Evolutionary conservation across 2,888 invertebrate species (phyloP), one percentile per base, ranked within the genome.

Genomic region (Drosophila multiciliata): DNA sequence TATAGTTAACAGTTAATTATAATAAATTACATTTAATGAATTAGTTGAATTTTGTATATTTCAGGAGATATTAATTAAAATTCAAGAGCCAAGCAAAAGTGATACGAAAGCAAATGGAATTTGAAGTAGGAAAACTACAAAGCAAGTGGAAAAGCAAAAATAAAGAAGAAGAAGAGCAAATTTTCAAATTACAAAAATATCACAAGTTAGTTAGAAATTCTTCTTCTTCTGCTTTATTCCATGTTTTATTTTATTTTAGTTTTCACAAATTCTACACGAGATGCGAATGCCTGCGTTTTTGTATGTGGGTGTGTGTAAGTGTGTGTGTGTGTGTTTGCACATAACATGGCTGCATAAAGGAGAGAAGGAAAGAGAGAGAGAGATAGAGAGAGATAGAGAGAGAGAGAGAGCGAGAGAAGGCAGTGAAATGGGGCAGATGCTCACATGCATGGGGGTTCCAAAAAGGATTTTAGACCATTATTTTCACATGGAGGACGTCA

Each of bases 391-490:
- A 40, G 42, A 52, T 29, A 11, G 15, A 11, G 36, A 20, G 50
- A n/a, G 26, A 33, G 1, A 1, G 45, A 0, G 20, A 8, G 45
- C 11, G 42, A 23, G 45, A 15, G 15, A 23, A 8, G 45, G 52
- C 49, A 40, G 38, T 38, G 45, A 36, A 36, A 23, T 17, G 50
- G 35, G 52, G 54, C 23, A 35, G n/a, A 53, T 63, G 69, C 61
- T 57, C 67, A 76, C 58, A 68, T 75, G 68, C 66, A 68, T 73
- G 75, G 66, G 73, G 73, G 61, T 67, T 38, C 76, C 75, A 75
- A 85, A 89, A 90, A 82, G 89, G 89, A 90, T 87, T 90, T 85
- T 78, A 85, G 89, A 88, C 79, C 90, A 87, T 80, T 87, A 88
- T 91, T 90, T 90, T 82, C 71, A 78, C 73, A 75, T 74, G 76